These are phyloP conservation scores for Coranthus polyacanthus DNA, from an alignment of 2,797 vertebrate genomes.

Conservation along the genomic window DNA sequence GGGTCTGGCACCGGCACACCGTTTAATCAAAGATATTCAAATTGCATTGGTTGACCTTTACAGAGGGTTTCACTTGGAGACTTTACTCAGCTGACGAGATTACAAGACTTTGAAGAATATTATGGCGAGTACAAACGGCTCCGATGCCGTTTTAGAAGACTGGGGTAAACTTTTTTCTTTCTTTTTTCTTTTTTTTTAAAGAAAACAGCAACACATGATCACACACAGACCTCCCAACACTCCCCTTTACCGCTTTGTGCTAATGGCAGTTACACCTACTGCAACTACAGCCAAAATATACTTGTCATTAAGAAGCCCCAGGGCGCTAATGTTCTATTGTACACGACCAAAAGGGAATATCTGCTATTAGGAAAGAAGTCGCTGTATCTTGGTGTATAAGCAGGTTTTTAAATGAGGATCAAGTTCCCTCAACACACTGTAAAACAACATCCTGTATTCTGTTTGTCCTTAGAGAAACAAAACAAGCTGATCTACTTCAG, in stretches of 20 bases:
- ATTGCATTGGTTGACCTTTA: slow-evolving; percentile 77
- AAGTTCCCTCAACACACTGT: too few relatives aligned
- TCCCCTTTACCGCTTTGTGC: background rate
- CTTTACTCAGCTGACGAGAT: slow-evolving; percentile 46
- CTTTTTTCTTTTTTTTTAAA: background rate
- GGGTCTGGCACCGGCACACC: slow-evolving; percentile 40
- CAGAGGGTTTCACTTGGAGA: slow-evolving; percentile 59
- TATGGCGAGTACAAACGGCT: slow-evolving; percentile 19
- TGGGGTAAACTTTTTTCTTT: background rate
- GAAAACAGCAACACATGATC: too few relatives aligned
- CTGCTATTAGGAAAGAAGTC: too few relatives aligned
- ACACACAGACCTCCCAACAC: background rate
- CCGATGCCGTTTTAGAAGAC: slow-evolving; percentile 13
- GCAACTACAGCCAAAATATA: background rate
- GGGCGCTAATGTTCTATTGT: background rate
- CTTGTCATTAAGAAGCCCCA: background rate
- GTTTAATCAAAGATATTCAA: slow-evolving; percentile 81
- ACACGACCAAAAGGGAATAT: too few relatives aligned
- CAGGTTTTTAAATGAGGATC: too few relatives aligned
- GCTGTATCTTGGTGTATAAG: too few relatives aligned
- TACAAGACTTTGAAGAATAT: slow-evolving; percentile 66
- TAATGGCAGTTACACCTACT: background rate
- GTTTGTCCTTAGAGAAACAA: too few relatives aligned
- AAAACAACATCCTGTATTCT: too few relatives aligned
- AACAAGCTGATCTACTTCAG: too few relatives aligned